Conservation (phyloP, 2,888 invertebrate species). For the Pollenia griseotomentosa region DNA sequence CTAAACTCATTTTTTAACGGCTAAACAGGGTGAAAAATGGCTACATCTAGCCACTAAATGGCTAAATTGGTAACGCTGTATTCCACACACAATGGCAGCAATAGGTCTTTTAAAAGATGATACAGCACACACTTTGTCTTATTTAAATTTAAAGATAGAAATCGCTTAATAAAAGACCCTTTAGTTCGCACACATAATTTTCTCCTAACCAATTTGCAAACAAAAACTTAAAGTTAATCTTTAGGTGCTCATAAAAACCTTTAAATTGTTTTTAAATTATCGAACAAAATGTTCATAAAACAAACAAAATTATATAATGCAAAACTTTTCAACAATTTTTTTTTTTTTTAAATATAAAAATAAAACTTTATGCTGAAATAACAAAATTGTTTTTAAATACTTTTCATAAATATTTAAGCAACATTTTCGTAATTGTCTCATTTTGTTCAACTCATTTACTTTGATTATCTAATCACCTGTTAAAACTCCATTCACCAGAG, state of each 20-base stretch:
- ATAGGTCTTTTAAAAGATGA: too few relatives aligned
- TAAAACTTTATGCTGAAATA: slow-evolving; percentile 31
- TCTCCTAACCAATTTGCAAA: not conserved
- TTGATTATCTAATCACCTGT: slow-evolving; percentile 73
- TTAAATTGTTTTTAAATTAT: slow-evolving; percentile 54
- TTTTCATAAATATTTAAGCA: slow-evolving; percentile 68
- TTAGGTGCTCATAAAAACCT: not conserved
- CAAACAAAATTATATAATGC: too few relatives aligned
- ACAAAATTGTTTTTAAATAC: slow-evolving; percentile 67
- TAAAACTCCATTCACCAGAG: slow-evolving; percentile 44
- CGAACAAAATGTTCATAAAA: slow-evolving; percentile 2
- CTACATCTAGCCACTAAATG: too few relatives aligned
- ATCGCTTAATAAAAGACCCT: too few relatives aligned
- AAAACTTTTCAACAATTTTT: not conserved
- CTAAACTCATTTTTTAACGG: too few relatives aligned
- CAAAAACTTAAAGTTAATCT: slow-evolving; percentile 12
- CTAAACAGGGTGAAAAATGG: too few relatives aligned
- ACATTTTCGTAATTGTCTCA: slow-evolving; percentile 68
- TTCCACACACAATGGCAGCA: too few relatives aligned
- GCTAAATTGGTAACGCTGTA: too few relatives aligned
- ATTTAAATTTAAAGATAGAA: too few relatives aligned
- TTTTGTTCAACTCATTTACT: slow-evolving; percentile 68
- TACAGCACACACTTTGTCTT: too few relatives aligned
- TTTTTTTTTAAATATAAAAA: slow-evolving; percentile 10
- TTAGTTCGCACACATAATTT: too few relatives aligned